Percentiles rank a stretch among this genome's conserved stretches.
Evolutionary conservation across 2,113 vertebrate genomes (phyloP).

Genomic region (Protobothrops mucrosquamatus): DNA sequence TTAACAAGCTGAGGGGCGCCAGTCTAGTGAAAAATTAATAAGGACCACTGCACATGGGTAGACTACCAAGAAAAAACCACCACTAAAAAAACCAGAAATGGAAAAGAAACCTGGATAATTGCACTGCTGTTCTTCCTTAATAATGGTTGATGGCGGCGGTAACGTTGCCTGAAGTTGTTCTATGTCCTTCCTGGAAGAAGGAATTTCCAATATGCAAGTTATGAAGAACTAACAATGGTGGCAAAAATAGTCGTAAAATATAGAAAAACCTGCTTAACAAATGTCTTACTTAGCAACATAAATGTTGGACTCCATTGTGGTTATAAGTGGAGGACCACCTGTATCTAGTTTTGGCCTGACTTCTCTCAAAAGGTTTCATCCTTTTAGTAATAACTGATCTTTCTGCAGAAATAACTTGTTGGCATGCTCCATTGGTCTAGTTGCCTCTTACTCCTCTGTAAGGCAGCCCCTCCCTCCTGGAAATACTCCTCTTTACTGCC

Average conservation of each 20-base stretch:
- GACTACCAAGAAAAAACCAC: background rate
- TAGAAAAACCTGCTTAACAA: no score
- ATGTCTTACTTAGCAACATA: no score
- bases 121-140: background rate
- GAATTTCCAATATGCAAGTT: background rate
- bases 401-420: background rate
- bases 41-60: background rate
- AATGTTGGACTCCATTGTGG: no score
- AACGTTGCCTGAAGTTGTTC: background rate
- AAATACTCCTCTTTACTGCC: no score
- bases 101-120: background rate
- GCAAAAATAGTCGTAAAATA: no score
- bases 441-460: background rate
- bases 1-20: constrained; percentile 17
- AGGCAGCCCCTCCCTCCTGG: no score
- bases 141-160: background rate
- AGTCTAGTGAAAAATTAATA: constrained; percentile 34
- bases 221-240: background rate
- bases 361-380: background rate
- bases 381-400: background rate
- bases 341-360: background rate
- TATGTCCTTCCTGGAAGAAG: background rate
- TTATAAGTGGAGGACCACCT: no score
- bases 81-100: background rate
- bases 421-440: background rate